Evolutionary conservation across 2,888 invertebrate species (phyloP), one percentile per base, ranked within the genome.

Genomic region (Drosophila fungiperda): DNA sequence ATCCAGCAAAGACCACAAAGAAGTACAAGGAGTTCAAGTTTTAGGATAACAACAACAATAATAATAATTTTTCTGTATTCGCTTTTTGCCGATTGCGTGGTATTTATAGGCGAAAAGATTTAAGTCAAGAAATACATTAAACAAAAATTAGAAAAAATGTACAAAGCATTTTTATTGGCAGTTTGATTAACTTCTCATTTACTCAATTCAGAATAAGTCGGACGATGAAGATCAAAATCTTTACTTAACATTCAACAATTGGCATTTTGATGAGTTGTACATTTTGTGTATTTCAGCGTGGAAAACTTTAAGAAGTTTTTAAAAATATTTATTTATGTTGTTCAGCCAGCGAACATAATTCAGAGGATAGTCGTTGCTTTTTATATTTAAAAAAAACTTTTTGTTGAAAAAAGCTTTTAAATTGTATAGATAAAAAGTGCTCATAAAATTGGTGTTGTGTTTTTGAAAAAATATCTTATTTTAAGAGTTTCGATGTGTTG

Each of bases 1-100:
- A 97, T 90, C 97, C 98, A 83, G 89, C 92, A 57, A 98, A 98
- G 93, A 96, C 97, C 84, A 96, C 97, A 17, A 99, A 99, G 94
- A 99, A 99, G 94, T 99, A 99, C 94, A 99, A 99, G 94, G 99
- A 99, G 93, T 99, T 99, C 94, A 99, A 99, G 93, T 99, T 99
- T 94, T 99, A 95, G 82, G 59, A 35, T 50, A 69, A 53, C 11
- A 45, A 35, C 35, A 48, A 48, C 53, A 68, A 53, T 15, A 40
- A 29, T 38, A 33, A 20, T 12, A 42, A 49, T 1, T 45, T 12
- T 69, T 49, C 53, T 26, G 35, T 36, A 65, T 42, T 55, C 40
- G 29, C 15, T 20, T 71, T 54, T 40, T 60, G 33, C 33, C 53
- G 26, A 55, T 60, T 65, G 40, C 54, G 52, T 68, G 29, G 12